phyloP scores from a whole-genome alignment of 2,797 vertebrate genomes.

The Chrosomus eos region DNA sequence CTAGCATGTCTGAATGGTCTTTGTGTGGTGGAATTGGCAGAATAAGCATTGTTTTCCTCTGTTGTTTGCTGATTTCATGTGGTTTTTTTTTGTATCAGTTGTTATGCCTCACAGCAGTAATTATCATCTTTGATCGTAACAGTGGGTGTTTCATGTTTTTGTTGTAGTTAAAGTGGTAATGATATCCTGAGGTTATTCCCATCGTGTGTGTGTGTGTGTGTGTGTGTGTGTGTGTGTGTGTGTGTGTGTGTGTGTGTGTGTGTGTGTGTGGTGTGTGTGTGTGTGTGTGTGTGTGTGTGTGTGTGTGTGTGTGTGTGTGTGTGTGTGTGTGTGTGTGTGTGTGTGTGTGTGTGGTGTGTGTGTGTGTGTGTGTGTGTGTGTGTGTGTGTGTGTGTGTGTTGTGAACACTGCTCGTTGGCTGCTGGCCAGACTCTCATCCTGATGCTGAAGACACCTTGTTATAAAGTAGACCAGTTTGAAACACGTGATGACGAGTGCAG shows the following conservation, averaged over 20 bases:
- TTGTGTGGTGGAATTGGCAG: not conserved
- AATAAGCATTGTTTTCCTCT: conserved; percentile 20
- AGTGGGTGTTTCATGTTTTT: conserved; percentile 17
- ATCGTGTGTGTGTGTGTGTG: no score
- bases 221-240: no score
- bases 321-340: not conserved
- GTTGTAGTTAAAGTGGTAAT: conserved; percentile 18
- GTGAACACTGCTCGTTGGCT: conserved; percentile 12
- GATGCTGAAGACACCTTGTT: not conserved
- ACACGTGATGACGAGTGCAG: not conserved
- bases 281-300: no score
- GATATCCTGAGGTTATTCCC: not conserved
- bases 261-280: no score
- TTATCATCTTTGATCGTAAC: conserved; percentile 6
- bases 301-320: no score
- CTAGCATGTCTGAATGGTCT: not conserved
- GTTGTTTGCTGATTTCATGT: not conserved
- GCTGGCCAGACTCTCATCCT: conserved; percentile 5
- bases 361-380: not conserved
- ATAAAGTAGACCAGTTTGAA: not conserved
- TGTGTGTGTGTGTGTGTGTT: not conserved
- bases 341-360: not conserved
- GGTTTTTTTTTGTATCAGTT: not conserved
- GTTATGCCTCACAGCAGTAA: not conserved
- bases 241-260: no score